These are phyloP conservation scores for Saturnia japonica DNA, from an alignment of 2,888 invertebrate genomes.

Conservation along the genomic window DNA sequence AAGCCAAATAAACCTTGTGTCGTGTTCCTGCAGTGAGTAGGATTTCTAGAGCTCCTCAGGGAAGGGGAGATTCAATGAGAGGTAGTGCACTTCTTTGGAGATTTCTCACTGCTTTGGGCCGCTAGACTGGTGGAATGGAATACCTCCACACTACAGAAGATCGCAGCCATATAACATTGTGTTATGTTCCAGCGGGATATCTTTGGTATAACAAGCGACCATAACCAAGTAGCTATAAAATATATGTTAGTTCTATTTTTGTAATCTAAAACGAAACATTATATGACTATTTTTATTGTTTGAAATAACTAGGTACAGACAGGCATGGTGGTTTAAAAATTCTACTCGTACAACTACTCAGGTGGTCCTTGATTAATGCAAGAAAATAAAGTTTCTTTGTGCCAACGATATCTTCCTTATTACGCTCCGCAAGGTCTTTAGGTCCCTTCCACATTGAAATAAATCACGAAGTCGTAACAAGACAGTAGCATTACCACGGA, in stretches of 20 bases:
- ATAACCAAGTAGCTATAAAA: no score
- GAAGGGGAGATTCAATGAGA: no score
- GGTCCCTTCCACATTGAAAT: slow-evolving; percentile 26
- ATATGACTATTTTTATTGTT: background rate
- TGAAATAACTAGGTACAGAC: background rate
- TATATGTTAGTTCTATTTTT: background rate
- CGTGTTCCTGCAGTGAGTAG: no score
- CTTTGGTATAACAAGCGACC: no score
- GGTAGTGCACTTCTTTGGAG: no score
- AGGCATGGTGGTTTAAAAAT: background rate
- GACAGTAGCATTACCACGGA: background rate
- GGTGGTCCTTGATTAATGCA: slow-evolving; percentile 8
- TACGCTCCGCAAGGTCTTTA: slow-evolving; percentile 19
- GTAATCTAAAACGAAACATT: background rate
- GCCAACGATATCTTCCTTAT: slow-evolving; percentile 19
- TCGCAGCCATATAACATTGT: no score
- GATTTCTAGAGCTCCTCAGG: no score
- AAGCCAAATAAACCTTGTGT: no score
- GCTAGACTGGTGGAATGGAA: no score
- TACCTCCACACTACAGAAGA: no score
- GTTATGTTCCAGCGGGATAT: no score
- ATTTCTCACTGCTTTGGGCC: no score
- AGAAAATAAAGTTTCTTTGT: slow-evolving; percentile 19
- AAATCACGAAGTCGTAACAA: slow-evolving; percentile 27
- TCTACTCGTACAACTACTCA: background rate